Base-by-base conservation (phyloP, 2,113 vertebrate genomes). In the Zosterops japonicus region DNA sequence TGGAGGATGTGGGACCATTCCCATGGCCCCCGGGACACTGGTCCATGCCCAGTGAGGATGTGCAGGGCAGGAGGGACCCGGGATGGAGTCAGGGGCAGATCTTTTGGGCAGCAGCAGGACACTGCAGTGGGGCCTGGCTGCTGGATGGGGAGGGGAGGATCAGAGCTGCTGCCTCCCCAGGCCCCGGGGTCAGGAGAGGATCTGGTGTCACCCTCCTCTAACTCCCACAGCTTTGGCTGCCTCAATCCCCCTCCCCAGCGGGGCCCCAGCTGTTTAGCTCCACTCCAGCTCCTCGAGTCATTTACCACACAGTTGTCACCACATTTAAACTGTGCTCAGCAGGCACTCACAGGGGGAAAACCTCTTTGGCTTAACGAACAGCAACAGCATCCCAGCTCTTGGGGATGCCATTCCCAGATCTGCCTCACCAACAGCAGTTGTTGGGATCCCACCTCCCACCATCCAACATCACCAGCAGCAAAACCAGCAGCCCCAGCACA, bases 161-260 rank as follows among this genome's bases (percentile, higher is more conserved):
- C 63, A 29, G 76, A 28, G 35, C 39, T 25, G 3, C 61, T 35
- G 25, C 53, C 65, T 41, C 18, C 47, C 14, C 27, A 14, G 39
- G 44, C 14, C 2, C 39, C 0, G 0, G 60, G 49, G 15, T 22
- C 9, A 0, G 60, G 9, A 61, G 47, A 1, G 4, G 44, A 53
- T 69, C 14, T 0, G 0, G 8, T 25, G 52, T 56, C 14, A 2
- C 49, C 59, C 36, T 41, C 56, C 57, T 61, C 56, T 24, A 92
- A 60, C 1, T 65, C 81, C 70, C 78, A 31, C 44, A 83, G 86
- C 74, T 71, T 21, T 8, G 2, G 52, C 74, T 50, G 47, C 16
- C 0, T 13, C 49, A 35, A 20, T 18, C 8, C 35, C 4, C 14
- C 57, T 60, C 82, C 84, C 71, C 75, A 69, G 49, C 49, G 2